phyloP scores from a whole-genome alignment of 2,797 vertebrate species.

The Artibeus jamaicensis region DNA sequence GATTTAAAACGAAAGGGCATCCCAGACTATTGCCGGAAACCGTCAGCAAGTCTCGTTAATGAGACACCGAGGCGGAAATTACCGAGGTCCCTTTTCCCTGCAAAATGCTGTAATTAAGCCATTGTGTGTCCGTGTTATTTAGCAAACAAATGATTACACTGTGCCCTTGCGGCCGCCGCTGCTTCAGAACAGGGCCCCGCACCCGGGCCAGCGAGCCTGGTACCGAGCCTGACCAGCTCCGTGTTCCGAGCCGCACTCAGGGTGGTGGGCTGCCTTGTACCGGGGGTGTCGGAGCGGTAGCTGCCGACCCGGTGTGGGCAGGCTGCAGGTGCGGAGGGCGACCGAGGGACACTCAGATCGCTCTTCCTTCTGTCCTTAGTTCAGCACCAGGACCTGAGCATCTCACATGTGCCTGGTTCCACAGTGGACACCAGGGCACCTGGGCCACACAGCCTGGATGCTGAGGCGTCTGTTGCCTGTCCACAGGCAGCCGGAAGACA shows the following conservation, averaged over 20 bases:
- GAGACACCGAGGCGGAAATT: constrained; percentile 73
- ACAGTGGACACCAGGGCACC: rapidly evolving
- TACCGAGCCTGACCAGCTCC: neutral
- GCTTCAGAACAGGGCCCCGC: constrained; percentile 58
- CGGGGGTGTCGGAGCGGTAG: neutral
- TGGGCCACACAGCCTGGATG: rapidly evolving
- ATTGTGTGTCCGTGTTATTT: constrained; percentile 80
- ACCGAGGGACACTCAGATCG: rapidly evolving
- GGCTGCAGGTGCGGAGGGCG: neutral
- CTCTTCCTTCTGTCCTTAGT: neutral
- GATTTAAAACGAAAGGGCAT: constrained; percentile 80
- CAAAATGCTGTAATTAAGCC: constrained; percentile 83
- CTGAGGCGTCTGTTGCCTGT: rapidly evolving
- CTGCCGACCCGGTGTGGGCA: neutral
- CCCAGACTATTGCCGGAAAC: constrained; percentile 75
- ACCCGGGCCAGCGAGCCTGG: neutral
- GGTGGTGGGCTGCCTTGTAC: neutral
- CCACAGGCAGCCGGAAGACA: neutral
- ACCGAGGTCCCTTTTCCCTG: constrained; percentile 70
- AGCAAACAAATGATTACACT: constrained; percentile 82
- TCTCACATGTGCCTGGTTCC: neutral
- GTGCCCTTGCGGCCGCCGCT: neutral
- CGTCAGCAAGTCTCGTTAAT: constrained; percentile 78
- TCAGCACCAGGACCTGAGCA: neutral
- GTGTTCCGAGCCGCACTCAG: neutral